These are phyloP conservation scores for Gymnodraco acuticeps DNA, from an alignment of 2,797 vertebrate genomes.

Conservation along the genomic window DNA sequence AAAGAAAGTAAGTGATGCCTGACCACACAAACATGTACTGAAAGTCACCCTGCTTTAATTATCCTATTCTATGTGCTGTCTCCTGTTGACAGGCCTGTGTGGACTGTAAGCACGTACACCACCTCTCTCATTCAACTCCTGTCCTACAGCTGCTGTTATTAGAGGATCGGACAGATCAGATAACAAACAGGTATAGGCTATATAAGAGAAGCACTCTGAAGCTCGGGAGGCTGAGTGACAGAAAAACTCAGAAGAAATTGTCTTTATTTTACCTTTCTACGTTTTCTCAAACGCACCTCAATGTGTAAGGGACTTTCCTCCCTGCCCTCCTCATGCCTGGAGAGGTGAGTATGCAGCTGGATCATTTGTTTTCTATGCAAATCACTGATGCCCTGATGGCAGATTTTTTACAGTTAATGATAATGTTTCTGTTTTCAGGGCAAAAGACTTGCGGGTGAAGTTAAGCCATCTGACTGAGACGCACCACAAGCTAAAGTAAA, in stretches of 20 bases:
- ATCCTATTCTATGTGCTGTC: constrained; percentile 15
- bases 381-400: not conserved
- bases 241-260: not conserved
- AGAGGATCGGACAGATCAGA: constrained; percentile 45
- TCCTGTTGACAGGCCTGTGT: constrained; percentile 44
- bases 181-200: constrained; percentile 15
- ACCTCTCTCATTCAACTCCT: constrained; percentile 14
- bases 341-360: constrained; percentile 73
- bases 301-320: constrained; percentile 85
- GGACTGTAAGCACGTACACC: constrained; percentile 35
- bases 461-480: constrained; percentile 78
- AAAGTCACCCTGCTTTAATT: constrained; percentile 24
- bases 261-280: constrained; percentile 7
- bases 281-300: not conserved
- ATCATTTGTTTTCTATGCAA: not conserved
- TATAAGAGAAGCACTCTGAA: constrained; percentile 62
- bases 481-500: constrained; percentile 78
- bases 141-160: constrained; percentile 47
- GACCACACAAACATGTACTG: constrained; percentile 30
- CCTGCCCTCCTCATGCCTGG: constrained; percentile 83
- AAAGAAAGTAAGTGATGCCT: constrained; percentile 35
- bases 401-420: not conserved
- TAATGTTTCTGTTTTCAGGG: constrained; percentile 74
- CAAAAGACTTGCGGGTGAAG: constrained; percentile 83
- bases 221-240: not conserved